Base-by-base conservation (phyloP, 1,140 invertebrate genomes). In the Lepeophtheirus salmonis region DNA sequence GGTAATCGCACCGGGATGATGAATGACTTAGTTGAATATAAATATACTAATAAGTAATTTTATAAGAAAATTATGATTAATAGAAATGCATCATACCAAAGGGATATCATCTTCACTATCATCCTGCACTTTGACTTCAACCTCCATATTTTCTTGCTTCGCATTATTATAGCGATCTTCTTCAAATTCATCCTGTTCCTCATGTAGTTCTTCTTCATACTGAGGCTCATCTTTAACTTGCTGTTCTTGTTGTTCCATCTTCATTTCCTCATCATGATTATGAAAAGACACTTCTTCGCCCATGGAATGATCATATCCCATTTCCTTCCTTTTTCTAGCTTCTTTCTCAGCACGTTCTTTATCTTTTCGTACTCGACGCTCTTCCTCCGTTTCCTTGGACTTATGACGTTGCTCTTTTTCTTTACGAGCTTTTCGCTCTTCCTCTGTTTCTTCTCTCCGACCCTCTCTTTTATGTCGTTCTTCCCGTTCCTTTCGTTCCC, bases 201-300 rank as follows among this genome's bases (percentile, higher is more conserved):
- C 68, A 3, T 63, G 60, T 62, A 62, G 53, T 23, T 61, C 30
- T 55, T 61, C 57, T 66, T 66, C 23, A 26, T 56, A 41, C 23
- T 18, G n/a, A 17, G 16, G 12, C 23, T 25, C 23, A 18, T 60
- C 26, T 30, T n/a, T 14, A 4, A 21, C 56, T 24, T 41, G 14
- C 12, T 18, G 3, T 50, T 59, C 51, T 22, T 53, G 52, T 25
- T 61, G 52, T 50, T 61, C 50, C 2, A 22, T 13, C 53, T 49
- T 51, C 18, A 20, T 16, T 64, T 66, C 65, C 68, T 68, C 68
- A 64, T 63, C 67, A 69, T 59, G 67, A 67, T 66, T 67, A 51
- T 21, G 14, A 17, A 18, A 24, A 21, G 24, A n/a, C 13, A 48
- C 51, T 49, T 59, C 57, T n/a, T 59, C 30, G 13, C 50, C 30